phyloP scores from a whole-genome alignment of 2,113 vertebrate species.

The Dromiciops gliroides region DNA sequence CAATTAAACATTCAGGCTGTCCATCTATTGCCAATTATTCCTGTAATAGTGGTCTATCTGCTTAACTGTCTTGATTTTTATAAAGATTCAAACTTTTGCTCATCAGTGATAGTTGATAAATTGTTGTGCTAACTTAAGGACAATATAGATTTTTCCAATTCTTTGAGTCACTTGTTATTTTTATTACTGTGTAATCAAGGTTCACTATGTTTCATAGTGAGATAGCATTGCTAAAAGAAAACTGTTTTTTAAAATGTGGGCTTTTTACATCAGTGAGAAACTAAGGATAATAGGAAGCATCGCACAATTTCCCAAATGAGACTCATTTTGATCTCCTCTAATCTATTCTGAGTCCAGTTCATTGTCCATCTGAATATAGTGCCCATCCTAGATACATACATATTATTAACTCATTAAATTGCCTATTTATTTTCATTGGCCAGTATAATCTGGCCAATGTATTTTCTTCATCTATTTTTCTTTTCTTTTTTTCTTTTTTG shows the following conservation, averaged over 20 bases:
- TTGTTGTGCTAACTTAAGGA: no score
- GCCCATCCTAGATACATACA: background rate
- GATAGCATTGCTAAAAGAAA: background rate
- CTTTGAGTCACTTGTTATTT: no score
- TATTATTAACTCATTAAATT: background rate
- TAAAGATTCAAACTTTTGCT: background rate
- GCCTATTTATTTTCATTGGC: background rate
- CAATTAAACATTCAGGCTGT: background rate
- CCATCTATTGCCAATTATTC: background rate
- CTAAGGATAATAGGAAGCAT: background rate
- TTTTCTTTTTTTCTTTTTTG: background rate
- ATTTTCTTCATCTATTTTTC: background rate
- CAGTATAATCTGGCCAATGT: background rate
- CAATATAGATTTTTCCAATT: no score
- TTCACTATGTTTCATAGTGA: no score
- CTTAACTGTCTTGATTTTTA: background rate
- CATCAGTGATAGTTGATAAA: background rate
- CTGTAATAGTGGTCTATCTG: background rate
- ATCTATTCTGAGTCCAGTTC: background rate
- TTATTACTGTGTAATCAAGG: no score
- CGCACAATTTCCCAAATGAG: no score
- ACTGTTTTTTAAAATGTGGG: background rate
- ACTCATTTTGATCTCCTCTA: background rate
- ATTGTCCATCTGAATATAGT: background rate
- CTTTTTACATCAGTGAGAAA: background rate